Base-by-base conservation (phyloP, 1,140 invertebrate species). In the Anastrepha obliqua region DNA sequence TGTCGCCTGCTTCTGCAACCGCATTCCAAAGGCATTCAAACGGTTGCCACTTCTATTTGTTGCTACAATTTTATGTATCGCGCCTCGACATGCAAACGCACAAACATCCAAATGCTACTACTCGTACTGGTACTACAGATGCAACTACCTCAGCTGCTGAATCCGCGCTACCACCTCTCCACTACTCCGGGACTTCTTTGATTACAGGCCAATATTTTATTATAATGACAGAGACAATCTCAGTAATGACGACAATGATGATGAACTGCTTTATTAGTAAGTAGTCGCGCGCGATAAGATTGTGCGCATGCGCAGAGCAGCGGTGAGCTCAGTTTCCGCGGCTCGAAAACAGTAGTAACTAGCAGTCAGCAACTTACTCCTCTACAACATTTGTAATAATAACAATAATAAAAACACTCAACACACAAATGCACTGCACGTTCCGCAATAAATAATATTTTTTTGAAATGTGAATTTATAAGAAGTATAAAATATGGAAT, bases 401-500 rank as follows among this genome's bases (percentile, higher is more conserved):
- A 64, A 86, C 9, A 86, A 86, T 17, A 60, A 86, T 9, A 47
- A 86, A 42, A 47, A 44, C 13, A 62, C 85, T 60, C 47, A 62
- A 15, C 47, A n/a, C 74, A n/a, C 67, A 62, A 85, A 88, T 88
- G 88, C 88, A 44, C 62, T 87, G 86, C 88, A 88, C 88, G 88
- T 88, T 64, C 81, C 81, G 15, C 78, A 88, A 88, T 88, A 88
- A 88, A 88, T 88, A 88, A 88, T 88, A 88, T 88, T 88, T 86
- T 87, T 87, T 81, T 58, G 44, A 81, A 81, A 81, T 81, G 47
- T 11, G 74, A 78, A 78, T 51, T 78, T 78, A 74, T 78, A 47
- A 78, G 51, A 78, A 78, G 74, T 44, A 51, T 78, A 78, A 78
- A 78, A 78, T 78, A 78, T 78, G 5, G 47, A 17, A 74, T 74